A percentile compares a stretch with the other conserved stretches of the same genome.
phyloP scores from a whole-genome alignment of 2,113 vertebrate species.

The Phaethon lepturus region DNA sequence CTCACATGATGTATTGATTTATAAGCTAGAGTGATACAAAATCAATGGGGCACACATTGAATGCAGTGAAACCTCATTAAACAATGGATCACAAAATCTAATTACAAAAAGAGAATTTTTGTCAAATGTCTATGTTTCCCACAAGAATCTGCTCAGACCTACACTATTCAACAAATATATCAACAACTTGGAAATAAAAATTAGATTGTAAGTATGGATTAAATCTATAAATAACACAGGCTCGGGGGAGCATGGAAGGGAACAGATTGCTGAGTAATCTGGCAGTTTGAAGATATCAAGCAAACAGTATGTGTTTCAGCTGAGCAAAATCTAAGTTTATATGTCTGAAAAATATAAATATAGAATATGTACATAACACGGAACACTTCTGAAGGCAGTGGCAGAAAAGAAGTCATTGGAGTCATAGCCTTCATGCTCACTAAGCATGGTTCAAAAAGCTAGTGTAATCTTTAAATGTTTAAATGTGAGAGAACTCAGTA shows the following conservation, averaged over 20 bases:
- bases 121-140: neutral
- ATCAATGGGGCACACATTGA: slow-evolving; percentile 5
- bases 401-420: neutral
- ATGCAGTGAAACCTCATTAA: neutral
- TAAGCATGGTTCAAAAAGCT: neutral
- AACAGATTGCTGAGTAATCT: slow-evolving; percentile 47
- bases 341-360: slow-evolving; percentile 4
- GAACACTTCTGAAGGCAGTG: neutral
- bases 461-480: neutral
- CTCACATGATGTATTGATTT: neutral
- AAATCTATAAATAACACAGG: slow-evolving; percentile 39
- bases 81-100: slow-evolving; percentile 20
- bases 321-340: slow-evolving; percentile 1
- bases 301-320: neutral
- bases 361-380: neutral
- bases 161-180: slow-evolving; percentile 14
- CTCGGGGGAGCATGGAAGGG: neutral
- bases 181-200: slow-evolving; percentile 37
- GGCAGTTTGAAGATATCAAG: slow-evolving; percentile 33
- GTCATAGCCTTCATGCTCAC: neutral
- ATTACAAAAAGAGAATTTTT: slow-evolving; percentile 18
- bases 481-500: neutral
- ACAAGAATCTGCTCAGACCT: neutral
- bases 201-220: slow-evolving; percentile 15
- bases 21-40: slow-evolving; percentile 16